Evolutionary conservation across 2,888 invertebrate species (phyloP).

Genomic region (Orthosia cruda): DNA sequence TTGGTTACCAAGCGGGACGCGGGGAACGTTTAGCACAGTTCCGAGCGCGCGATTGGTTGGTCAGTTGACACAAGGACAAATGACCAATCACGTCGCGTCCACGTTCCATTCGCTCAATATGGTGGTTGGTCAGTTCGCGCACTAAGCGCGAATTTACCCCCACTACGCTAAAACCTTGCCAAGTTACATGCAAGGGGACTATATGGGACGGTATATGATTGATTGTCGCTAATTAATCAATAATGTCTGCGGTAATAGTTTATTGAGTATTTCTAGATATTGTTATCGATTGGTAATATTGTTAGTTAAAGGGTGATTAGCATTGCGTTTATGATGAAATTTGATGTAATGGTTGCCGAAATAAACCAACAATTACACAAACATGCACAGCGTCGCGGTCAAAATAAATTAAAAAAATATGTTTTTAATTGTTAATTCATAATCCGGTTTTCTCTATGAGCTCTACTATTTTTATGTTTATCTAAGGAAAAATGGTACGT

Average conservation of each 20-base stretch:
- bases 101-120: too few relatives aligned
- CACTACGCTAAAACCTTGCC: too few relatives aligned
- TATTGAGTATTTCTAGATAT: slow-evolving; percentile 4
- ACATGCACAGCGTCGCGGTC: neutral
- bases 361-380: neutral
- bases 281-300: slow-evolving; percentile 8
- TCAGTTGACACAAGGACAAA: too few relatives aligned
- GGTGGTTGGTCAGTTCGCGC: too few relatives aligned
- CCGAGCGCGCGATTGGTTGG: too few relatives aligned
- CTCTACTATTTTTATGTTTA: neutral
- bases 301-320: slow-evolving; percentile 4
- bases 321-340: neutral
- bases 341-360: neutral
- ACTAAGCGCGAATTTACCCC: too few relatives aligned
- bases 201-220: neutral
- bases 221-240: neutral
- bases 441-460: neutral
- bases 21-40: too few relatives aligned
- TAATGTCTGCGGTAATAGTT: slow-evolving; percentile 3
- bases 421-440: neutral
- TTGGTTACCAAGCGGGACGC: too few relatives aligned
- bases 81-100: too few relatives aligned
- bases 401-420: neutral
- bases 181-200: too few relatives aligned
- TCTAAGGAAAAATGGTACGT: neutral